A percentile compares a stretch with the other conserved stretches of the same genome.
phyloP scores from a whole-genome alignment of 53 echinoderm and acorn worm genomes.

The Henricia sp. region DNA sequence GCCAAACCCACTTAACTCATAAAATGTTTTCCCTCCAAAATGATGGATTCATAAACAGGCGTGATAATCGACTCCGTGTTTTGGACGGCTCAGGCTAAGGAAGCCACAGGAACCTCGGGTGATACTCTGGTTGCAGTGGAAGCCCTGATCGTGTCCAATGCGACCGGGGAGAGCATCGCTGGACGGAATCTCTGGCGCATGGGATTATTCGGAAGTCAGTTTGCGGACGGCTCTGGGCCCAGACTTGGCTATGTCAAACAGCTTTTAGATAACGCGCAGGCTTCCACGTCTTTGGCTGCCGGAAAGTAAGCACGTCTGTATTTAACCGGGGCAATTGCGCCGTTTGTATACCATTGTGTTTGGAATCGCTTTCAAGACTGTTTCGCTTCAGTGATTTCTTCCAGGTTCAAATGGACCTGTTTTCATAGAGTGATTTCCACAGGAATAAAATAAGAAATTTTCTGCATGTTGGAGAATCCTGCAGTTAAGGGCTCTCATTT shows the following conservation, averaged over 20 bases:
- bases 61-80: conserved; percentile 33
- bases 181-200: conserved; percentile 59
- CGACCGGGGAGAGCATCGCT: conserved; percentile 48
- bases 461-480: too few relatives aligned
- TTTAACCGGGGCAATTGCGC: too few relatives aligned
- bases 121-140: not conserved
- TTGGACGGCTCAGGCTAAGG: conserved; percentile 6
- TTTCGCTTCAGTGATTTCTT: too few relatives aligned
- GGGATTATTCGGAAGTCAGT: conserved; percentile 42
- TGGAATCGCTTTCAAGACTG: too few relatives aligned
- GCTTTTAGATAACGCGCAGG: conserved; percentile 12
- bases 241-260: conserved; percentile 32
- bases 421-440: too few relatives aligned
- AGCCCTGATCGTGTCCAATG: conserved; percentile 16
- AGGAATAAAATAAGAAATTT: too few relatives aligned
- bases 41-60: too few relatives aligned
- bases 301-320: conserved; percentile 36
- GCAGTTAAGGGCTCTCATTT: too few relatives aligned
- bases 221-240: conserved; percentile 29
- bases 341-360: not conserved
- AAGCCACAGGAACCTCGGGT: not conserved
- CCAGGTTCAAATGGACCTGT: too few relatives aligned
- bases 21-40: too few relatives aligned
- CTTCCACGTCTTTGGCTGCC: conserved; percentile 31
- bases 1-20: too few relatives aligned